A percentile compares a stretch with the other conserved stretches of the same genome.
These are phyloP conservation scores for Noctua pronuba DNA, from an alignment of 2,888 invertebrate genomes.

Conservation along the genomic window DNA sequence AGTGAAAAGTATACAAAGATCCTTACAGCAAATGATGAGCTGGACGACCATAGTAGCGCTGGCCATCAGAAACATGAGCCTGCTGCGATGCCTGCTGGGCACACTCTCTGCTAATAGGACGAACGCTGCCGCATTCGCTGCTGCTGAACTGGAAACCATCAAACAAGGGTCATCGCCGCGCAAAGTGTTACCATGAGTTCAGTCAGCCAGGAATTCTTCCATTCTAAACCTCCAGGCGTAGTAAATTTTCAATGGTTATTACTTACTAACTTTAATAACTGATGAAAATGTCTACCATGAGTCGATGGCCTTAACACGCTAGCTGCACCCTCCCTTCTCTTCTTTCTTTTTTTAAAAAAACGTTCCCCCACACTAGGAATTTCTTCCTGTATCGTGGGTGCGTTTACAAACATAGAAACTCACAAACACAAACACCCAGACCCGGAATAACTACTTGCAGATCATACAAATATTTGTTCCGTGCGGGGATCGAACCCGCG, in stretches of 20 bases:
- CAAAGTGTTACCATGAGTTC: not conserved
- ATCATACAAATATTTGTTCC: too few relatives aligned
- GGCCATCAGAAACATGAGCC: conserved; percentile 84
- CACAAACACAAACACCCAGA: too few relatives aligned
- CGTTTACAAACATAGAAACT: too few relatives aligned
- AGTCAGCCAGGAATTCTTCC: not conserved
- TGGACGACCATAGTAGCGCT: conserved; percentile 82
- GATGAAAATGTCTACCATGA: not conserved
- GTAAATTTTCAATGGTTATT: not conserved
- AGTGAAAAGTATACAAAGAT: not conserved
- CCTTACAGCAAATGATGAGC: conserved; percentile 78
- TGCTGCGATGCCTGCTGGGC: conserved; percentile 75
- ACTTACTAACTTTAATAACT: not conserved
- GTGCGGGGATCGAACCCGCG: too few relatives aligned
- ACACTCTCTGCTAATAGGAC: conserved; percentile 83
- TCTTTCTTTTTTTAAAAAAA: too few relatives aligned
- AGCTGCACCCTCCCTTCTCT: too few relatives aligned
- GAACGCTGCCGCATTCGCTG: conserved; percentile 84
- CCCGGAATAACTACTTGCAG: too few relatives aligned
- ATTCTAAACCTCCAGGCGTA: not conserved
- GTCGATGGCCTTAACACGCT: not conserved
- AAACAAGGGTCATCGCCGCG: not conserved
- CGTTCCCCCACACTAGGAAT: too few relatives aligned
- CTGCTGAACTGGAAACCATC: conserved; percentile 76
- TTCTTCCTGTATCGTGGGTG: too few relatives aligned